Base-by-base conservation (phyloP, 2,888 invertebrate genomes). In the Caenorhabditis parvicauda region DNA sequence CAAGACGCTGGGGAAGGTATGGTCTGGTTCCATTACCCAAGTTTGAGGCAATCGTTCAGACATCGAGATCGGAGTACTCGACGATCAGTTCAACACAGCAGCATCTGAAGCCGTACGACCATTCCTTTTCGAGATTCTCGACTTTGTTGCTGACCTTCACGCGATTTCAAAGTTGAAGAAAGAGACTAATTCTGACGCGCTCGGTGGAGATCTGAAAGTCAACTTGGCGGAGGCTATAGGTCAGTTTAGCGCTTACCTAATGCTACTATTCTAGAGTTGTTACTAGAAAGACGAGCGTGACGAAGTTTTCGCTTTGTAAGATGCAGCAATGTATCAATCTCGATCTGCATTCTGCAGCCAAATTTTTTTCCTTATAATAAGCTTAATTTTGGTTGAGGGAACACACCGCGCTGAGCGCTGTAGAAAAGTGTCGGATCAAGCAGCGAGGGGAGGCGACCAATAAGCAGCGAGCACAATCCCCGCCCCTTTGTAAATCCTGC, bases 181-280 rank as follows among this genome's bases (percentile, higher is more conserved):
- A 47, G 77, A 80, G 51, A 72, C 75, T 9, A 67, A 73, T 27
- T 79, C 77, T 21, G 81, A 81, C 59, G 94, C 95, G 0, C 84
- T 99, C 25, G 96, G 96, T 1, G 94, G 94, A 1, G 90, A 92
- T 47, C 86, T 99, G 51, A 98, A 98, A 84, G 92, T 94, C 39
- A 93, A 66, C 27, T 25, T 69, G 9, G 69, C 69, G 4, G 69
- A 69, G 28, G 65, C 62, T 21, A 68, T 65, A 12, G 92, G 58
- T 59, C 22, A 59, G 54, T 29, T 45, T 2, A 5, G n/a, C 5
- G 12, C n/a, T 3, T 9, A 5, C n/a, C 19, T 9, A 22, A n/a
- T 24, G 21, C 9, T 9, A 35, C 9, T 3, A 32, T 21, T n/a
- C n/a, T n/a, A n/a, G n/a, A n/a, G n/a, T n/a, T n/a, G n/a, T n/a